Percentiles rank a stretch among this genome's conserved stretches.
These are phyloP conservation scores for Globia sparganii DNA, from an alignment of 2,888 invertebrate species.

Conservation along the genomic window DNA sequence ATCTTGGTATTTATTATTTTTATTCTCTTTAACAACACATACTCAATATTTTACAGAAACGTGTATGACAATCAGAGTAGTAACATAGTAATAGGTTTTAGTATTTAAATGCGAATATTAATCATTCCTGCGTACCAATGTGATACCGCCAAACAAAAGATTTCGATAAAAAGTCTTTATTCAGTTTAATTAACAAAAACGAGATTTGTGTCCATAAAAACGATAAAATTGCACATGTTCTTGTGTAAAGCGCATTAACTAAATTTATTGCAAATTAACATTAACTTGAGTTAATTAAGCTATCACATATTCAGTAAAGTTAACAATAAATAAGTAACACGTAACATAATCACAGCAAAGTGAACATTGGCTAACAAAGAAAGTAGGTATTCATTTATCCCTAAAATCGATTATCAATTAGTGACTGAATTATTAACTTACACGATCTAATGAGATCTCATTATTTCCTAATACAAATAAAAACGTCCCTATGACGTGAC, in stretches of 20 bases:
- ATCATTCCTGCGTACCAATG: conserved; percentile 80
- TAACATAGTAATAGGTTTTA: conserved; percentile 89
- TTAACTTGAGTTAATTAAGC: conserved; percentile 83
- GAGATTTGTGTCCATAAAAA: conserved; percentile 65
- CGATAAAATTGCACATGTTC: conserved; percentile 76
- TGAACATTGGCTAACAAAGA: conserved; percentile 90
- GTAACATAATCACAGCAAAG: conserved; percentile 90
- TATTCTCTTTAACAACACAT: conserved; percentile 91
- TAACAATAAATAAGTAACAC: conserved; percentile 89
- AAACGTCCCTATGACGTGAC: conserved; percentile 86
- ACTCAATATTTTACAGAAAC: conserved; percentile 91
- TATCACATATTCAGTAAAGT: conserved; percentile 86
- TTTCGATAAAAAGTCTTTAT: conserved; percentile 69
- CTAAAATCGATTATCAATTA: conserved; percentile 89
- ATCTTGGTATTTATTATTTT: conserved; percentile 89
- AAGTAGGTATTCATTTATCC: conserved; percentile 83
- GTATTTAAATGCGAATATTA: conserved; percentile 88
- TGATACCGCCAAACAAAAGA: conserved; percentile 70
- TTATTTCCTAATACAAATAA: conserved; percentile 88
- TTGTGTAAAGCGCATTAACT: conserved; percentile 77
- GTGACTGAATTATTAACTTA: conserved; percentile 89
- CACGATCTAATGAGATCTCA: conserved; percentile 89
- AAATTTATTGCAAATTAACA: conserved; percentile 85
- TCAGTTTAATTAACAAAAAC: conserved; percentile 74
- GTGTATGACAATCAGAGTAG: conserved; percentile 90